Evolutionary conservation across 2,888 invertebrate species (phyloP).

Genomic region (Ectemnius lituratus): DNA sequence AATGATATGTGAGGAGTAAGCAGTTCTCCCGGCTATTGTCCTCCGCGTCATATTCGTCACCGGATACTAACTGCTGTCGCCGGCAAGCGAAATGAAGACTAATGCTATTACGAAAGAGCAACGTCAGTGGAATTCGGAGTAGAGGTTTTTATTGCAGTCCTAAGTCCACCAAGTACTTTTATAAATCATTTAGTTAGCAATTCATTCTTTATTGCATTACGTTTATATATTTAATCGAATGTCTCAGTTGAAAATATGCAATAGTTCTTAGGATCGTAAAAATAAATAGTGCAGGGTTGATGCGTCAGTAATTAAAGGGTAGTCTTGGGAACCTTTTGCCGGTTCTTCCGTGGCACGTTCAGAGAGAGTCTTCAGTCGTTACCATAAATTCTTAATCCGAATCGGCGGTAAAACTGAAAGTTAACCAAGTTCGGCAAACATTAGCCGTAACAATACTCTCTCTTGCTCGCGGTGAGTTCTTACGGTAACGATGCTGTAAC

Average conservation of each 20-base stretch:
- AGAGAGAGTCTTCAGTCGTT: constrained; percentile 66
- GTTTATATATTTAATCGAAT: too few species aligned
- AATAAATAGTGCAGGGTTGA: constrained; percentile 45
- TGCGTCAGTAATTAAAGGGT: constrained; percentile 54
- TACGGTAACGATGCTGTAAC: constrained; percentile 77
- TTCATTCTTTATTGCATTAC: too few species aligned
- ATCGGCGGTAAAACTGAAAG: constrained; percentile 77
- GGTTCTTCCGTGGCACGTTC: constrained; percentile 41
- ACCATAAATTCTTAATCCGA: constrained; percentile 77
- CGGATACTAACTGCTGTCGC: constrained; percentile 1
- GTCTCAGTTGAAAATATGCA: too few species aligned
- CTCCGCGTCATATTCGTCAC: constrained; percentile 26
- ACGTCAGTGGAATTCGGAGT: too few species aligned
- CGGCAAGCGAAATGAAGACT: neutral
- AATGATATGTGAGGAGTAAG: constrained; percentile 53
- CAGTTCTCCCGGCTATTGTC: constrained; percentile 30
- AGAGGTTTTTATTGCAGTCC: too few species aligned
- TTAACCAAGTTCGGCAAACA: constrained; percentile 74
- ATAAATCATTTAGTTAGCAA: too few species aligned
- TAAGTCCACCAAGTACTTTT: too few species aligned
- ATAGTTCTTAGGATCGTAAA: constrained; percentile 16
- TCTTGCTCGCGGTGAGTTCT: constrained; percentile 69
- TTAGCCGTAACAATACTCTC: constrained; percentile 73
- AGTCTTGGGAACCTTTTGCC: constrained; percentile 48
- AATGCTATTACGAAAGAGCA: too few species aligned